Conservation (phyloP, 2,113 vertebrate species). For the Aptenodytes forsteri region DNA sequence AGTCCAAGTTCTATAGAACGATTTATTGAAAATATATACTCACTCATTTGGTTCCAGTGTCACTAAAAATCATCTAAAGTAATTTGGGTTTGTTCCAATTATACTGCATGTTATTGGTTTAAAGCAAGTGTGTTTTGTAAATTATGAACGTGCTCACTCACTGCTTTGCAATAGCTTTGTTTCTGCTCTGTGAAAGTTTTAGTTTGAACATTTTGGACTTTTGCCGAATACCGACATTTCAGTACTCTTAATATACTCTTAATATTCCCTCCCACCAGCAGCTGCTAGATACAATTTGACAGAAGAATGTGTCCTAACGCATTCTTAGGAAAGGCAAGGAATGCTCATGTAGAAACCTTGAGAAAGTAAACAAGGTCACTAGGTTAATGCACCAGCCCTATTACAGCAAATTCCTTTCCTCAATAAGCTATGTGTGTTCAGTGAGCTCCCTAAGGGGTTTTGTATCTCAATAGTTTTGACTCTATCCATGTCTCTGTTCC, state of each 20-base stretch:
- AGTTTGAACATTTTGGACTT: neutral
- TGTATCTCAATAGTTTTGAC: neutral
- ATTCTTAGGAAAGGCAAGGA: neutral
- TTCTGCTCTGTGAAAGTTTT: neutral
- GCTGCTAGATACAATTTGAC: neutral
- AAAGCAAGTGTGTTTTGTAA: neutral
- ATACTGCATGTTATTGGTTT: neutral
- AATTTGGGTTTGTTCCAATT: neutral
- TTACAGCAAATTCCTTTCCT: neutral
- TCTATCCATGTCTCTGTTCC: neutral
- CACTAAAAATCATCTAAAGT: neutral
- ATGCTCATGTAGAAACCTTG: neutral
- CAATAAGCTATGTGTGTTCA: neutral
- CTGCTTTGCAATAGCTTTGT: neutral
- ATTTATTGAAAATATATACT: neutral
- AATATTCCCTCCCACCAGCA: neutral
- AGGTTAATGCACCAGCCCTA: neutral
- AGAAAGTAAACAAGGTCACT: neutral
- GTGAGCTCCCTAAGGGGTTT: neutral
- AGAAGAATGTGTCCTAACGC: neutral
- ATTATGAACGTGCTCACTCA: neutral
- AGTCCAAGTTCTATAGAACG: neutral
- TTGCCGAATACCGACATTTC: neutral
- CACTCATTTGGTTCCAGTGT: neutral
- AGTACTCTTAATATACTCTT: neutral